Conservation (phyloP, 2,888 invertebrate genomes). For the Oconnorella tubifera region DNA sequence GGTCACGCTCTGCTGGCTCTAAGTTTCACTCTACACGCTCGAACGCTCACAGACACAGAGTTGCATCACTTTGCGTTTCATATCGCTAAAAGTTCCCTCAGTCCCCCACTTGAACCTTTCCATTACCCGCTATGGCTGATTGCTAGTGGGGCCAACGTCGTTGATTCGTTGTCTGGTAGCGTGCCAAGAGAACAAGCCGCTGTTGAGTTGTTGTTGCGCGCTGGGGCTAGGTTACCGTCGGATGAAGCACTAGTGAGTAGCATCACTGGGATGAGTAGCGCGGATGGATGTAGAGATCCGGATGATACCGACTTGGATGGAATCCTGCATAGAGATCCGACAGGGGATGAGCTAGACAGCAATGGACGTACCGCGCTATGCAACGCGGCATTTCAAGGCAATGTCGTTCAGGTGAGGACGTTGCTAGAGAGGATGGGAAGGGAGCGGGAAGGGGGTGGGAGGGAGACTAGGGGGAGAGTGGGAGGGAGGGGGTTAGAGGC, state of each 20-base stretch:
- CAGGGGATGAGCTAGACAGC: constrained; percentile 40
- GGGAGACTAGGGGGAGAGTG: constrained; percentile 4
- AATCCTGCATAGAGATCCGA: constrained; percentile 67
- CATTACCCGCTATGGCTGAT: constrained; percentile 75
- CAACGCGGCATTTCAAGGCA: constrained; percentile 66
- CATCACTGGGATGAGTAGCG: constrained; percentile 19
- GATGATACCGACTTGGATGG: constrained; percentile 56
- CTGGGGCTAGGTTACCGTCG: constrained; percentile 80
- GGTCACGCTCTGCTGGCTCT: constrained; percentile 71
- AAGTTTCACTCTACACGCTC: constrained; percentile 64
- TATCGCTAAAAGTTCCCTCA: constrained; percentile 51
- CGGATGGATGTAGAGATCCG: constrained; percentile 14
- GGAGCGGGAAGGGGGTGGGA: constrained; percentile 57
- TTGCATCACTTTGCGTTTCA: constrained; percentile 60
- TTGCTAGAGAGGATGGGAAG: constrained; percentile 86
- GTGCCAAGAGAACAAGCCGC: constrained; percentile 49
- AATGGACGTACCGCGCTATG: constrained; percentile 71
- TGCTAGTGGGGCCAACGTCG: constrained; percentile 47
- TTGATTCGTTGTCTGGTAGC: constrained; percentile 44
- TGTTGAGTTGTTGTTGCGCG: constrained; percentile 73
- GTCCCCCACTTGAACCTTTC: constrained; percentile 55
- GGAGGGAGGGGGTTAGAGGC: constrained; percentile 56
- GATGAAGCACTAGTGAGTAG: constrained; percentile 25
- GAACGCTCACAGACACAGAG: constrained; percentile 48
- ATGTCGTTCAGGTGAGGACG: constrained; percentile 72